Evolutionary conservation across 2,888 invertebrate genomes (phyloP).

Genomic region (Sericinus montela): DNA sequence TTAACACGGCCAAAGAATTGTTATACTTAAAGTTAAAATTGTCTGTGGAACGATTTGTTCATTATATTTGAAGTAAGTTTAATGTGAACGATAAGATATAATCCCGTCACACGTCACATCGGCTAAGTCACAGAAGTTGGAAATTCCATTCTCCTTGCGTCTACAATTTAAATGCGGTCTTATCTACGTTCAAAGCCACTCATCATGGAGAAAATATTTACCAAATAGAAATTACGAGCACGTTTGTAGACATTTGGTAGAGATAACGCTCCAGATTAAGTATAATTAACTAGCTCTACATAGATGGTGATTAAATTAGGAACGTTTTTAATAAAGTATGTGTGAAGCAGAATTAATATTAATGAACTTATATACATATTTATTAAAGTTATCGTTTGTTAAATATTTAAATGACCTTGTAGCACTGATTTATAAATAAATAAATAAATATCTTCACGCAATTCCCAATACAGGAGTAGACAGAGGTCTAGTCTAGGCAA

Average conservation of each 20-base stretch:
- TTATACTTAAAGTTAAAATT: conserved; percentile 11
- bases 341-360: conserved; percentile 13
- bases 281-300: conserved; percentile 61
- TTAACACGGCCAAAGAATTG: conserved; percentile 12
- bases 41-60: conserved; percentile 28
- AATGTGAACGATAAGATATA: conserved; percentile 31
- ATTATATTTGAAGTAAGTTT: conserved; percentile 26
- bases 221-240: conserved; percentile 57
- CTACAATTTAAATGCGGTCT: conserved; percentile 44
- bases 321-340: conserved; percentile 30
- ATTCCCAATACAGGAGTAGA: no score
- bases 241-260: conserved; percentile 42
- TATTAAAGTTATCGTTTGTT: no score
- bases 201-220: conserved; percentile 67
- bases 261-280: conserved; percentile 61
- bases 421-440: no score
- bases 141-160: conserved; percentile 28
- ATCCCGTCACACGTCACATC: conserved; percentile 40
- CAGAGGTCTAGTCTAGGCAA: no score
- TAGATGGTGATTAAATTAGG: conserved; percentile 46
- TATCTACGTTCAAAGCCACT: conserved; percentile 47
- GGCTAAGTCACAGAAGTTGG: conserved; percentile 27
- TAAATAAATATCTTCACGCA: no score
- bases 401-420: no score
- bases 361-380: no score